These are phyloP conservation scores for Liasis olivaceus DNA, from an alignment of 2,797 vertebrate genomes.

Conservation along the genomic window DNA sequence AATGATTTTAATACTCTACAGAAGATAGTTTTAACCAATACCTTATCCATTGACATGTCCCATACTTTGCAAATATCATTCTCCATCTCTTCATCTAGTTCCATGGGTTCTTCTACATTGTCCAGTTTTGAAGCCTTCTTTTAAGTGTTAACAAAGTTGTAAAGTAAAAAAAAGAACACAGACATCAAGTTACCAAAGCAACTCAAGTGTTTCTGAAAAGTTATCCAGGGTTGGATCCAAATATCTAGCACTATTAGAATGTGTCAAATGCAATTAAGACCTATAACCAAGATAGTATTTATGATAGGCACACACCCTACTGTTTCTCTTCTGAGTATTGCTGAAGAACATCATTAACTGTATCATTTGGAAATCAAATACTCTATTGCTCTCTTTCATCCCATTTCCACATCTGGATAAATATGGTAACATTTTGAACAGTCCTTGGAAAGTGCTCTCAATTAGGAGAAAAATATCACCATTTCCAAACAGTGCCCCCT, in stretches of 20 bases:
- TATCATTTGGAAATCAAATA: not conserved
- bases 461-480: not conserved
- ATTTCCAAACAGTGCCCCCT: too few relatives aligned
- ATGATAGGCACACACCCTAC: not conserved
- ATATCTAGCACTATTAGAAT: not conserved
- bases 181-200: not conserved
- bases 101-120: constrained; percentile 67
- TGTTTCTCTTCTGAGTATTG: not conserved
- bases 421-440: not conserved
- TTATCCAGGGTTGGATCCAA: not conserved
- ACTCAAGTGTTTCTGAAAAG: not conserved
- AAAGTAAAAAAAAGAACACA: not conserved
- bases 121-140: constrained; percentile 68
- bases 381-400: not conserved
- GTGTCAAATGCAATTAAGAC: not conserved
- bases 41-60: constrained; percentile 99
- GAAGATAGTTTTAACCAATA: constrained; percentile 40
- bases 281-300: not conserved
- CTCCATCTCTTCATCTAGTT: constrained; percentile 89
- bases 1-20: not conserved
- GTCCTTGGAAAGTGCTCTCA: not conserved
- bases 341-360: not conserved
- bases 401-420: too few relatives aligned
- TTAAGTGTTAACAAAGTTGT: constrained; percentile 69
- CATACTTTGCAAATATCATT: constrained; percentile 93